A percentile compares a stretch with the other conserved stretches of the same genome.
Evolutionary conservation across 35 echinoderm and acorn worm genomes (phyloP).

Genomic region (Nesometra sesokonis): DNA sequence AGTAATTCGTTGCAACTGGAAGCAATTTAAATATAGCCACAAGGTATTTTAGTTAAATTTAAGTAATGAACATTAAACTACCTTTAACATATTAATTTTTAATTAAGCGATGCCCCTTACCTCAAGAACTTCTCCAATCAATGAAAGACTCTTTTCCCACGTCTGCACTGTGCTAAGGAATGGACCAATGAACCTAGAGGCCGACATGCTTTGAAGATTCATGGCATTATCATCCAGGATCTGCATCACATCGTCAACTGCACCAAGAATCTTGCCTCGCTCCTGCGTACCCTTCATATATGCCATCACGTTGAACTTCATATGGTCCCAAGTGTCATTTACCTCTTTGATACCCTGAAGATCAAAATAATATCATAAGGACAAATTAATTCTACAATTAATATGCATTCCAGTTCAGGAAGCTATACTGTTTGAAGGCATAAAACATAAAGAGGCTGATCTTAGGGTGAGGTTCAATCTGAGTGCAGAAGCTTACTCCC

Average conservation of each 20-base stretch:
- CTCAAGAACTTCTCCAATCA: slow-evolving; percentile 94
- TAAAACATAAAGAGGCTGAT: too few relatives aligned
- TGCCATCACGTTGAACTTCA: slow-evolving; percentile 94
- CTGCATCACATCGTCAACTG: slow-evolving; percentile 95
- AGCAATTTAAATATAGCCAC: too few relatives aligned
- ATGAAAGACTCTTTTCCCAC: slow-evolving; percentile 96
- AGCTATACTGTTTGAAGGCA: too few relatives aligned
- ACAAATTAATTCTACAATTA: too few relatives aligned
- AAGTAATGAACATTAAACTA: too few relatives aligned
- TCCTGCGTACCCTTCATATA: slow-evolving; percentile 99
- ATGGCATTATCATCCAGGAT: slow-evolving; percentile 95
- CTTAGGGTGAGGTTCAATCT: too few relatives aligned
- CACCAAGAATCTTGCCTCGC: slow-evolving; percentile 83
- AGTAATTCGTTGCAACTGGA: too few relatives aligned
- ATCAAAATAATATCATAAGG: background rate
- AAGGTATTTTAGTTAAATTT: too few relatives aligned
- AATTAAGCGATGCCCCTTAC: slow-evolving; percentile 8
- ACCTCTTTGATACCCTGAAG: slow-evolving; percentile 98
- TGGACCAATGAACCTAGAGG: slow-evolving; percentile 91
- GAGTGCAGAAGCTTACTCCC: too few relatives aligned
- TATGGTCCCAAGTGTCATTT: slow-evolving; percentile 87
- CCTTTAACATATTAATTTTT: too few relatives aligned
- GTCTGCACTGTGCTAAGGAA: slow-evolving; percentile 82
- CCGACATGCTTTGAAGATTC: slow-evolving; percentile 99
- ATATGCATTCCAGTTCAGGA: too few relatives aligned